Conservation (phyloP, 2,888 invertebrate genomes). For the Agrotis segetum region DNA sequence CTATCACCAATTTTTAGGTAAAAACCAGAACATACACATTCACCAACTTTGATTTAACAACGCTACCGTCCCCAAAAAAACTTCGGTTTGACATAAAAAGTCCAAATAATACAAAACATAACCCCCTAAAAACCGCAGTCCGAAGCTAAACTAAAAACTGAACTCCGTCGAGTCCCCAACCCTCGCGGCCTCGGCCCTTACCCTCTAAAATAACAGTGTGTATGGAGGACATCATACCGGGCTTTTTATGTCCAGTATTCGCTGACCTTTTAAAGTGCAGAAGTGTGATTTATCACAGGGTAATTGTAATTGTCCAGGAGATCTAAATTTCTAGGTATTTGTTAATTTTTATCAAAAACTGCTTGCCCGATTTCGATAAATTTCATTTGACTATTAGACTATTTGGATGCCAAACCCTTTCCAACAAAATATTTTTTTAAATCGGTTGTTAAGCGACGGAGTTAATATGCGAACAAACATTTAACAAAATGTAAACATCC, state of each 20-base stretch:
- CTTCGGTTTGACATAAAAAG: conserved; percentile 16
- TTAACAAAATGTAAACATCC: background rate
- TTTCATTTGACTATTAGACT: no score
- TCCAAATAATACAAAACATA: conserved; percentile 7
- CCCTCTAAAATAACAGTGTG: conserved; percentile 62
- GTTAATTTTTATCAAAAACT: no score
- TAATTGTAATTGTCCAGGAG: background rate
- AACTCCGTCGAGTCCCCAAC: conserved; percentile 29
- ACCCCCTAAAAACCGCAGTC: conserved; percentile 28
- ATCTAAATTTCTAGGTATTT: no score
- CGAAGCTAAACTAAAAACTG: conserved; percentile 30
- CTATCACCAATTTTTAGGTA: no score
- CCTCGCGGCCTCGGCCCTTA: conserved; percentile 30
- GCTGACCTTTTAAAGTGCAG: background rate
- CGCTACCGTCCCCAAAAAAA: conserved; percentile 17
- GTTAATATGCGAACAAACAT: no score
- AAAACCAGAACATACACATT: background rate
- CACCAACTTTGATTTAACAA: conserved; percentile 22
- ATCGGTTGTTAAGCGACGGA: no score
- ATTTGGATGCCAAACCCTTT: no score
- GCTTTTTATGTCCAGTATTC: background rate
- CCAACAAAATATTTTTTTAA: no score
- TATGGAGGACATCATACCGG: conserved; percentile 1
- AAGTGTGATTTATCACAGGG: background rate
- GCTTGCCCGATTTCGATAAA: no score